Conservation (phyloP, 2,113 vertebrate species). For the Phalacrocorax pelagicus region DNA sequence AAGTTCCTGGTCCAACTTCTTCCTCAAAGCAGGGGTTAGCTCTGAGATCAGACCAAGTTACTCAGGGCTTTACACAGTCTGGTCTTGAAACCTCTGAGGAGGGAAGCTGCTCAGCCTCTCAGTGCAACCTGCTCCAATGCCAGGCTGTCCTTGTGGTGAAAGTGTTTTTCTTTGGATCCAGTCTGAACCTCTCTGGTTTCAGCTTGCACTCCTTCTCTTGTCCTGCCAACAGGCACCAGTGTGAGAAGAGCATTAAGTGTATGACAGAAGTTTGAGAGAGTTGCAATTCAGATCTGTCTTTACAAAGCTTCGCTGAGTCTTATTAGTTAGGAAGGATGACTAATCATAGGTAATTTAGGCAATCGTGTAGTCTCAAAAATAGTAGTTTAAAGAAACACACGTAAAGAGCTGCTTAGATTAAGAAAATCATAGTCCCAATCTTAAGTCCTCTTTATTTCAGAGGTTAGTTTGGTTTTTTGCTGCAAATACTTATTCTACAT, state of each 20-base stretch:
- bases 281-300: not conserved
- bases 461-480: not conserved
- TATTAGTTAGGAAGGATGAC: not conserved
- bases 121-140: not conserved
- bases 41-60: not conserved
- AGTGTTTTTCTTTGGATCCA: not conserved
- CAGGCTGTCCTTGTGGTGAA: not conserved
- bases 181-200: not conserved
- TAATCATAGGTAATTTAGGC: not conserved
- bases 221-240: not conserved
- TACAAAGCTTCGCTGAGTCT: not conserved
- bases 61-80: not conserved
- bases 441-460: not conserved
- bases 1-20: not conserved
- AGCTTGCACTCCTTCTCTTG: not conserved
- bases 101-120: not conserved
- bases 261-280: not conserved
- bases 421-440: not conserved
- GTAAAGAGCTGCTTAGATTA: not conserved
- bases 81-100: not conserved
- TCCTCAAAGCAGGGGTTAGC: not conserved
- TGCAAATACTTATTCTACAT: not conserved
- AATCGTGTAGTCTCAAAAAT: not conserved
- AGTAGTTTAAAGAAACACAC: not conserved
- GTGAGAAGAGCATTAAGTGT: not conserved